phyloP scores from a whole-genome alignment of 2,113 vertebrate genomes.

The Dascyllus trimaculatus region DNA sequence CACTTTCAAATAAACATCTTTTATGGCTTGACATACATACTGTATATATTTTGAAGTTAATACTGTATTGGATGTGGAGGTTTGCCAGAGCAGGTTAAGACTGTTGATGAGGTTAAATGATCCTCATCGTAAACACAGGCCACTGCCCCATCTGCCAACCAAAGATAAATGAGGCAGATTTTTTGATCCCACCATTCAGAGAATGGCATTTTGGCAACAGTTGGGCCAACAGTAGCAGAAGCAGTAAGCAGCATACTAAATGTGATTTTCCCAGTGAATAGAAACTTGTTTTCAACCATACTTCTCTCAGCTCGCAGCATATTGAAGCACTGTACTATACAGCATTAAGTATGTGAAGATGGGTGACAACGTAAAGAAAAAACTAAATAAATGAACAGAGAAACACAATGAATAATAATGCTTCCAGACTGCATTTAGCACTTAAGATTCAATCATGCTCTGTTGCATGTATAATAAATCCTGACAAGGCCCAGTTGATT shows the following conservation, averaged over 20 bases:
- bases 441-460: no score
- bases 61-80: conserved; percentile 41
- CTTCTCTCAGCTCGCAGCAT: neutral
- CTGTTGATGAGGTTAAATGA: conserved; percentile 74
- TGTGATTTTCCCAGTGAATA: no score
- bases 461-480: no score
- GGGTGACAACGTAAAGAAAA: no score
- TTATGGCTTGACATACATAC: conserved; percentile 18
- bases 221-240: conserved; percentile 36
- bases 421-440: no score
- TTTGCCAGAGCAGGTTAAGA: conserved; percentile 53
- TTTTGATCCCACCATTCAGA: conserved; percentile 28
- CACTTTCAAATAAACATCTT: conserved; percentile 63
- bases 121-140: conserved; percentile 63
- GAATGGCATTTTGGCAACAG: conserved; percentile 36
- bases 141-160: conserved; percentile 13
- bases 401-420: no score
- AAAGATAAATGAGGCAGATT: conserved; percentile 32
- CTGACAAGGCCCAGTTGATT: no score
- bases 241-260: conserved; percentile 1
- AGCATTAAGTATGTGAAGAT: no score
- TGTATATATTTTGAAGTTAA: conserved; percentile 37
- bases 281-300: neutral
- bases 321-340: neutral
- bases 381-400: no score